phyloP scores from a whole-genome alignment of 92 coral and sea anemone species.

The Siderastrea radians region DNA sequence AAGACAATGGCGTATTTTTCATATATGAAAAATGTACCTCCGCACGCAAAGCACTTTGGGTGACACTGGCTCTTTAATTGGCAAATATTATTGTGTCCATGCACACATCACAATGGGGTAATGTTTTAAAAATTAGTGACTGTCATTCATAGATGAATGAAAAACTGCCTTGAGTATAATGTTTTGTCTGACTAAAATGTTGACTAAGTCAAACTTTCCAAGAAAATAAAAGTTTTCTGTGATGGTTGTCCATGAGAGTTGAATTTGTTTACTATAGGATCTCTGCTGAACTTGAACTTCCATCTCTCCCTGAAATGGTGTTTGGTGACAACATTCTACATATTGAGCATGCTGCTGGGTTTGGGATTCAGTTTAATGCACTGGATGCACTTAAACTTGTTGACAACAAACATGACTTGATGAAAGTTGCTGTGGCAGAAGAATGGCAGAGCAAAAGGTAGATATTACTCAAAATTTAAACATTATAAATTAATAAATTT shows the following conservation, averaged over 20 bases:
- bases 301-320: slow-evolving; percentile 97
- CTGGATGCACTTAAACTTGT: slow-evolving; percentile 89
- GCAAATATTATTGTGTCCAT: no score
- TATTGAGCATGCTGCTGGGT: slow-evolving; percentile 86
- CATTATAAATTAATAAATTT: no score
- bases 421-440: slow-evolving; percentile 97
- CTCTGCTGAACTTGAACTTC: slow-evolving; percentile 81
- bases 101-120: no score
- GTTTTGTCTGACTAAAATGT: no score
- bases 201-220: no score
- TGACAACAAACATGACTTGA: slow-evolving; percentile 90
- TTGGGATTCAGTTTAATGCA: slow-evolving; percentile 97
- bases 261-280: slow-evolving; percentile 49
- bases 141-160: no score
- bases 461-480: not conserved
- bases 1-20: no score
- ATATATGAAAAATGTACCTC: no score
- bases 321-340: slow-evolving; percentile 90
- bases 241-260: not conserved
- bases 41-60: no score
- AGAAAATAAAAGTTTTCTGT: not conserved
- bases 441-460: slow-evolving; percentile 97
- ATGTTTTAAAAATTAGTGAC: no score
- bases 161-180: no score
- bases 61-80: no score